A percentile compares a stretch with the other conserved stretches of the same genome.
phyloP scores from a whole-genome alignment of 2,797 vertebrate genomes.

The Sebastolobus alascanus region DNA sequence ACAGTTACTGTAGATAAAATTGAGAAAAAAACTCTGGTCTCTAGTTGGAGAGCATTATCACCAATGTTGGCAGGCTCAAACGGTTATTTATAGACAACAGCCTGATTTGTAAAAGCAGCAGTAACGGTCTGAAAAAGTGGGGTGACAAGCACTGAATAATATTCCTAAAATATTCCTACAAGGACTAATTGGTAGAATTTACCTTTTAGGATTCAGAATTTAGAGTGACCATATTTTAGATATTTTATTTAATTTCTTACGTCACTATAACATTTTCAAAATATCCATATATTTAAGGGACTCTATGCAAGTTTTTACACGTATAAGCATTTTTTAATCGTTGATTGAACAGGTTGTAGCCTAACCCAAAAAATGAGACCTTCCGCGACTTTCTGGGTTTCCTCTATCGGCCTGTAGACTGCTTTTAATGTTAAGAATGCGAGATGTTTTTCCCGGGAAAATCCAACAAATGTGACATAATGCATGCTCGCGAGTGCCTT shows the following conservation, averaged over 20 bases:
- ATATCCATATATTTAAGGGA: too few species aligned
- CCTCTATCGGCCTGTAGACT: too few species aligned
- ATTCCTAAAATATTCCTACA: not conserved
- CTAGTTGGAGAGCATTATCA: not conserved
- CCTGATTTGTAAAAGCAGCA: not conserved
- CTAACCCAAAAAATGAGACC: too few species aligned
- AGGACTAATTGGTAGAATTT: not conserved
- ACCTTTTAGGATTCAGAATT: not conserved
- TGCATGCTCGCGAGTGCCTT: too few species aligned
- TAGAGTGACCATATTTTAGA: not conserved
- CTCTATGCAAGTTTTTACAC: too few species aligned
- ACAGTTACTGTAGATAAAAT: not conserved
- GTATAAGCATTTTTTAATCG: too few species aligned
- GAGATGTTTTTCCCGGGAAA: too few species aligned
- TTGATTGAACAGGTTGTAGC: too few species aligned
- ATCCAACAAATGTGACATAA: too few species aligned
- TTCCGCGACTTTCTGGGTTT: too few species aligned
- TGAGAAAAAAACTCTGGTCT: not conserved
- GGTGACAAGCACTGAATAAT: not conserved
- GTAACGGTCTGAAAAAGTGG: not conserved
- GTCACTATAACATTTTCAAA: not conserved
- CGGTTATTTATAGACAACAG: not conserved
- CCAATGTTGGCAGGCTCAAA: not conserved
- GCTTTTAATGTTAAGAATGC: too few species aligned
- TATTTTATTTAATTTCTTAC: not conserved